Evolutionary conservation across 1,140 invertebrate genomes (phyloP).

Genomic region (Magallana gigas): DNA sequence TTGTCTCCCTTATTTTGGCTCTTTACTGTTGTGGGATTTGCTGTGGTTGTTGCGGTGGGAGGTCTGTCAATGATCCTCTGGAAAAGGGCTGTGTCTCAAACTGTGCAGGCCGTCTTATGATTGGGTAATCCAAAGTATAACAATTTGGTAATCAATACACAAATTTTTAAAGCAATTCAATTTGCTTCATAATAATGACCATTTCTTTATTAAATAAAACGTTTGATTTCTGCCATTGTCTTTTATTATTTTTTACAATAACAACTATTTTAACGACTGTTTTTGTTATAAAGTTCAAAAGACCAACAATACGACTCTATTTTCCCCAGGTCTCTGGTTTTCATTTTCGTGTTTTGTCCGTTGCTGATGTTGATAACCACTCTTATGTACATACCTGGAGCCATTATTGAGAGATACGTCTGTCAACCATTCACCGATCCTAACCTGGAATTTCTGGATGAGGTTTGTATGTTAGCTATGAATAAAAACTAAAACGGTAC

Average conservation of each 20-base stretch:
- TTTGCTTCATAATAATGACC: too few species aligned
- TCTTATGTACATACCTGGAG: conserved; percentile 36
- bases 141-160: too few species aligned
- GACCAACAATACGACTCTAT: not conserved
- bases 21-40: conserved; percentile 87
- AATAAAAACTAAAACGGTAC: too few species aligned
- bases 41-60: conserved; percentile 91
- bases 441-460: conserved; percentile 15
- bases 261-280: too few species aligned
- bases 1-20: conserved; percentile 82
- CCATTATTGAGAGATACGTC: conserved; percentile 39
- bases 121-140: conserved; percentile 49
- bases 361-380: conserved; percentile 51
- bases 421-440: conserved; percentile 48
- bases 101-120: conserved; percentile 58
- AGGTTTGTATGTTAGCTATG: not conserved
- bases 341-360: conserved; percentile 43
- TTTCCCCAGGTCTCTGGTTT: conserved; percentile 25
- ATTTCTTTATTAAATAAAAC: too few species aligned
- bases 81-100: conserved; percentile 59
- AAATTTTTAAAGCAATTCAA: too few species aligned
- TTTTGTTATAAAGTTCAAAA: too few species aligned
- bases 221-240: too few species aligned
- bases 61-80: conserved; percentile 83
- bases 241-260: too few species aligned